phyloP scores from a whole-genome alignment of 2,113 vertebrate genomes.

The Plestiodon gilberti region DNA sequence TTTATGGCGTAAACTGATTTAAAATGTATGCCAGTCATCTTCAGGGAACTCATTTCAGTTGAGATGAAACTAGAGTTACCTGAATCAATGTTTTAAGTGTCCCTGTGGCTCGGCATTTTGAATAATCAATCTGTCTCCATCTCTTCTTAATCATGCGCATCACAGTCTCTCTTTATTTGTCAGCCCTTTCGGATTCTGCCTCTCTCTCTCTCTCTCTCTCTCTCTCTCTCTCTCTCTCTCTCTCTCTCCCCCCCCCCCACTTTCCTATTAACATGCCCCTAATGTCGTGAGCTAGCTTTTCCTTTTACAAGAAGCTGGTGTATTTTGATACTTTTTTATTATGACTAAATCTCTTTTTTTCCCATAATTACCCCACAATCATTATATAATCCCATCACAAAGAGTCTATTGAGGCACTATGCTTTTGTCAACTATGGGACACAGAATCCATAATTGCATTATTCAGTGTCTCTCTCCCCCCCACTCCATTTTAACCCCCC shows the following conservation, averaged over 20 bases:
- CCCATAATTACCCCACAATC: conserved; percentile 98
- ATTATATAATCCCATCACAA: conserved; percentile 99
- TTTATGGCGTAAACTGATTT: conserved; percentile 74
- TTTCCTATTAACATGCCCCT: conserved; percentile 75
- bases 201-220: conserved; percentile 77
- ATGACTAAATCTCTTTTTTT: conserved; percentile 88
- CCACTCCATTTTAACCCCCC: conserved; percentile 18
- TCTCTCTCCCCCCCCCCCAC: conserved; percentile 50
- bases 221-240: conserved; percentile 76
- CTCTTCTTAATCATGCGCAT: conserved; percentile 82
- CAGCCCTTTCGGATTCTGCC: conserved; percentile 82
- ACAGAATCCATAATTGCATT: conserved; percentile 98
- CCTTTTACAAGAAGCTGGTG: conserved; percentile 85
- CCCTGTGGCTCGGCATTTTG: conserved; percentile 87
- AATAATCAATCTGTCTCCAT: conserved; percentile 91
- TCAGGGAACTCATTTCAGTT: conserved; percentile 78
- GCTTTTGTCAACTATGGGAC: conserved; percentile 96
- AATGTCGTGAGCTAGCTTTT: conserved; percentile 83
- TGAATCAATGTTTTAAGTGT: conserved; percentile 87
- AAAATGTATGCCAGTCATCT: conserved; percentile 75
- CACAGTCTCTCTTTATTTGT: conserved; percentile 84
- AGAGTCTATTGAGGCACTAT: conserved; percentile 94
- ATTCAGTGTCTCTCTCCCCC: conserved; percentile 79
- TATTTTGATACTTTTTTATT: conserved; percentile 93
- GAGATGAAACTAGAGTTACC: conserved; percentile 85